Evolutionary conservation across 2,113 vertebrate genomes (phyloP).

Genomic region (Mystacornis crossleyi): DNA sequence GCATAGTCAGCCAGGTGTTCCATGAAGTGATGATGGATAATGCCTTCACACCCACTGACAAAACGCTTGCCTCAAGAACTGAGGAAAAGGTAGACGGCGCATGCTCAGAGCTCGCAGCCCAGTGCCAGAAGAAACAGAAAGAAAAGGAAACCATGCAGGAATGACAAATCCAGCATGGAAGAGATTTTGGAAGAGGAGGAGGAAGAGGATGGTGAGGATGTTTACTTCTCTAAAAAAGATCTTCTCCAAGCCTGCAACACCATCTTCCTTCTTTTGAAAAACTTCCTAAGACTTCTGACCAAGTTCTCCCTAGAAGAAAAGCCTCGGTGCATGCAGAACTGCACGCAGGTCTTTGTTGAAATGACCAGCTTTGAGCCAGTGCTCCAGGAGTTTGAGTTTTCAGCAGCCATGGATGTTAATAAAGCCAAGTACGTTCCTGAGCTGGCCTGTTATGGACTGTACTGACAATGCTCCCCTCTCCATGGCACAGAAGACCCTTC

Average conservation of each 20-base stretch:
- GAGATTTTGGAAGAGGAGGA: slow-evolving; percentile 68
- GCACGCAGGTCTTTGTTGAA: slow-evolving; percentile 74
- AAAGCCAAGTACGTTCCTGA: not conserved
- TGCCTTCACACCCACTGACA: slow-evolving; percentile 77
- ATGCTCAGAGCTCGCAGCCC: slow-evolving; percentile 60
- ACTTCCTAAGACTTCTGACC: slow-evolving; percentile 82
- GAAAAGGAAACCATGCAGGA: slow-evolving; percentile 73
- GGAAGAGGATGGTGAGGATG: slow-evolving; percentile 68
- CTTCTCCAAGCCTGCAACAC: slow-evolving; percentile 79
- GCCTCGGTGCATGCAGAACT: slow-evolving; percentile 77
- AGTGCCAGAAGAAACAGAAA: slow-evolving; percentile 71
- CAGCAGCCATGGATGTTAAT: not conserved
- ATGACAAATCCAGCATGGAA: slow-evolving; percentile 36
- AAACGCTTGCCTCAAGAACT: slow-evolving; percentile 84
- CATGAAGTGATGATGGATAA: slow-evolving; percentile 89
- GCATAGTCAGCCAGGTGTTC: slow-evolving; percentile 83
- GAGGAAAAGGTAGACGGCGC: slow-evolving; percentile 86
- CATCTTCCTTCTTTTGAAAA: slow-evolving; percentile 79
- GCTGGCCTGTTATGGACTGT: not conserved
- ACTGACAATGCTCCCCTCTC: not conserved
- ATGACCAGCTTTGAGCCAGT: not conserved
- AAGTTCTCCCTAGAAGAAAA: slow-evolving; percentile 85
- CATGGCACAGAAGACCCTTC: slow-evolving; percentile 55
- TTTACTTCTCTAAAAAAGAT: slow-evolving; percentile 81
- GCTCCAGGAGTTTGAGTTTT: not conserved